Base-by-base conservation (phyloP, 2,888 invertebrate genomes). In the Eudemis profundana region DNA sequence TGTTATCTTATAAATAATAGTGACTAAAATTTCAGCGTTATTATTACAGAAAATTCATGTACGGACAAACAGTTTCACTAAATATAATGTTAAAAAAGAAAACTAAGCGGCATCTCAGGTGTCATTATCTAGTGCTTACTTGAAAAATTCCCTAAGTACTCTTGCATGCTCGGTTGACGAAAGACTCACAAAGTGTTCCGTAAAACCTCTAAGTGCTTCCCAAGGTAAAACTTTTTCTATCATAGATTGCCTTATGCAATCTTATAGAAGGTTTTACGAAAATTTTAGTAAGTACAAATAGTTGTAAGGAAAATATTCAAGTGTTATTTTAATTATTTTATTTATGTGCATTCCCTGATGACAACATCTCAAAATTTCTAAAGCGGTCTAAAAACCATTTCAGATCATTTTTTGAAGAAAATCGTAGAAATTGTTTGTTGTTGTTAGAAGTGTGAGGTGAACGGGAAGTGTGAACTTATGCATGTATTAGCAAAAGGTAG, bases 81-180 rank as follows among this genome's bases (percentile, higher is more conserved):
- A 36, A n/a, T 14, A 23, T 54, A 42, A 19, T 44, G 14, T n/a
- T n/a, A n/a, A n/a, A n/a, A 38, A 70, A 70, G 72, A 72, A 78
- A 77, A 78, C 77, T 78, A 75, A 76, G 73, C 70, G 66, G 74
- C 78, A 78, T 79, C 76, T 84, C 77, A 78, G 80, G 82, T 84
- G 79, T 82, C 79, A 82, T 83, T 86, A 86, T 83, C 79, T 77
- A 65, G 71, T 78, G 77, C 74, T 81, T 71, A 78, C 76, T 79
- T 79, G 76, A 54, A 79, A 76, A 78, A 79, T 75, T 77, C 72
- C 76, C 76, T 74, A 68, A 72, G 70, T 65, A 68, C 63, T 38
- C 38, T 66, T 56, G 68, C 64, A 70, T 68, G 66, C 61, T 68
- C 71, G 59, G 53, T 66, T 70, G 59, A 51, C 51, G 57, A 50